Evolutionary conservation across 1,140 invertebrate species (phyloP).

Genomic region (Brachionus asplanchnoidis): DNA sequence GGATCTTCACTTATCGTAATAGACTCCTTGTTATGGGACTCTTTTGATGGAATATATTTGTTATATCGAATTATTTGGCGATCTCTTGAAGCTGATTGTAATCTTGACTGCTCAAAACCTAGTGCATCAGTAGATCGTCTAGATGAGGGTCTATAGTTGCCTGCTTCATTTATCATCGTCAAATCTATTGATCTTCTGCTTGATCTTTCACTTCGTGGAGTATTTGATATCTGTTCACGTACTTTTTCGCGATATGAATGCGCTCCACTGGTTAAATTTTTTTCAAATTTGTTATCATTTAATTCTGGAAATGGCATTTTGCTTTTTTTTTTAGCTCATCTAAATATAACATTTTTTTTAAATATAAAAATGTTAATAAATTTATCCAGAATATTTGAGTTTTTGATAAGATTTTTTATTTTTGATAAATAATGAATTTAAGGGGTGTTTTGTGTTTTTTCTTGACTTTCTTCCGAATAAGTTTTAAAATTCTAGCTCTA

Average conservation of each 20-base stretch:
- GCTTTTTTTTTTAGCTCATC: not conserved
- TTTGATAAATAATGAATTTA: no score
- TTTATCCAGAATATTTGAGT: no score
- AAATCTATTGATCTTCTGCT: slow-evolving; percentile 17
- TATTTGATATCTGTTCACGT: not conserved
- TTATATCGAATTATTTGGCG: slow-evolving; percentile 7
- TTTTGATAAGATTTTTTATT: no score
- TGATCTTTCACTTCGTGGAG: not conserved
- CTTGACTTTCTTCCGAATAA: no score
- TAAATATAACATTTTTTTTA: not conserved
- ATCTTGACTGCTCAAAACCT: not conserved
- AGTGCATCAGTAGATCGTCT: not conserved
- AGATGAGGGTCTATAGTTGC: not conserved
- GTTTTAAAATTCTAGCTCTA: no score
- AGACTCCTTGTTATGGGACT: not conserved
- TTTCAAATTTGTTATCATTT: slow-evolving; percentile 10
- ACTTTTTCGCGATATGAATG: slow-evolving; percentile 28
- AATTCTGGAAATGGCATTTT: slow-evolving; percentile 14
- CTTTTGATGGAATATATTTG: slow-evolving; percentile 1
- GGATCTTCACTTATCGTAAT: not conserved
- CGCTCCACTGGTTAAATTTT: not conserved
- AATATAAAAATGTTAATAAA: no score
- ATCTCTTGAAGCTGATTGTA: not conserved
- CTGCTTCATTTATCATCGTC: not conserved
- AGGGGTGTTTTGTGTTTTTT: no score